Evolutionary conservation across 2,113 vertebrate genomes (phyloP).

Genomic region (Climacteris rufus): DNA sequence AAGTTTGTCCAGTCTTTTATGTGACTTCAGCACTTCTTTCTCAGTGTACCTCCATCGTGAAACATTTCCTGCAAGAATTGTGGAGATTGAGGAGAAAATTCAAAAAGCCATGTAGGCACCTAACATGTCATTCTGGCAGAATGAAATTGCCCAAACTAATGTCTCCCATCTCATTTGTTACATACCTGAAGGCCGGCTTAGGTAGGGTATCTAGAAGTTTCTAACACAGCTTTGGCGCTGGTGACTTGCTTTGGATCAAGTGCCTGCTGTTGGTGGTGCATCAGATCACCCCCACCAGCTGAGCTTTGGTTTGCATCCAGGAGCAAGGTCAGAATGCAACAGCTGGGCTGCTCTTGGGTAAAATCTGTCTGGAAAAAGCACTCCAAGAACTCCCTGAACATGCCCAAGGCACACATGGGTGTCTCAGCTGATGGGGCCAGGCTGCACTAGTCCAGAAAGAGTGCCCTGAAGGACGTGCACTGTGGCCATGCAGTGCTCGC

Average conservation of each 20-base stretch:
- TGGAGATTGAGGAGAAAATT: neutral
- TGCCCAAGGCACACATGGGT: neutral
- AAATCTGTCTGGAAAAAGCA: neutral
- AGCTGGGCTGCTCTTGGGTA: neutral
- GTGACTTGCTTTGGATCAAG: neutral
- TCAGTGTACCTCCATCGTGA: neutral
- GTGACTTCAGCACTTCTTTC: neutral
- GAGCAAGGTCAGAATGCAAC: accelerated
- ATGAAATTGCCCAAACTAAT: neutral
- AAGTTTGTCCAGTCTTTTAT: neutral
- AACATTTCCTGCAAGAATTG: neutral
- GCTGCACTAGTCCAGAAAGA: neutral
- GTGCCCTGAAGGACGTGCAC: accelerated
- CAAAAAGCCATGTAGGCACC: accelerated
- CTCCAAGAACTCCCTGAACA: neutral
- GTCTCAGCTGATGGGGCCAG: neutral
- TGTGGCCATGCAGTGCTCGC: accelerated
- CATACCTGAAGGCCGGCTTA: neutral
- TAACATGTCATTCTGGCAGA: accelerated
- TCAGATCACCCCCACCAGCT: neutral
- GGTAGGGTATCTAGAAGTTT: neutral
- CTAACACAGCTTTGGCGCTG: neutral
- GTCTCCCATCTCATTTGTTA: neutral
- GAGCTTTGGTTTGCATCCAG: accelerated
- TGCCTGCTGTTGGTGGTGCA: accelerated